These are phyloP conservation scores for Tineola bisselliella DNA, from an alignment of 2,888 invertebrate genomes.

Conservation along the genomic window DNA sequence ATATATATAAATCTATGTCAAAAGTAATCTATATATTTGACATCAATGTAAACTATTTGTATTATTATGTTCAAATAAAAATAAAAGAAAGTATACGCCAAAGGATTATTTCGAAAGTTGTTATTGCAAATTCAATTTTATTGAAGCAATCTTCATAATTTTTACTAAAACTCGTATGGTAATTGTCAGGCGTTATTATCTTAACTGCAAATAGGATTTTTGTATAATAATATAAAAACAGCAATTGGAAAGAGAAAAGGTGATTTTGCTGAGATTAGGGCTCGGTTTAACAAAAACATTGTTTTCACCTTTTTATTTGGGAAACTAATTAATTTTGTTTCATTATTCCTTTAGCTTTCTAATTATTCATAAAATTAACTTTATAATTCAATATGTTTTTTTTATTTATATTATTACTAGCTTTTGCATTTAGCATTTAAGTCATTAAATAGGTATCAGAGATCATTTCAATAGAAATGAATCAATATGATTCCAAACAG, in stretches of 20 bases:
- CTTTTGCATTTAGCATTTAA: too few species aligned
- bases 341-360: neutral
- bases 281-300: neutral
- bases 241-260: neutral
- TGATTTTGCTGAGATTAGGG: neutral
- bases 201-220: slow-evolving; percentile 9
- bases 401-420: too few species aligned
- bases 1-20: too few species aligned
- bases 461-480: too few species aligned
- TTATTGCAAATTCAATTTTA: neutral
- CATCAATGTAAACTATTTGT: too few species aligned
- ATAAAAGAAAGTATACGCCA: too few species aligned
- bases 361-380: too few species aligned
- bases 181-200: slow-evolving; percentile 1
- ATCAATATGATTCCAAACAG: too few species aligned
- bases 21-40: too few species aligned
- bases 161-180: neutral
- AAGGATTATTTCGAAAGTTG: neutral
- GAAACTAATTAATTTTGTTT: neutral
- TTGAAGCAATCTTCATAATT: neutral
- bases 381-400: too few species aligned
- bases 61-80: too few species aligned
- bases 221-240: neutral
- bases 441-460: too few species aligned
- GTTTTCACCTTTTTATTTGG: neutral